Evolutionary conservation across 2,888 invertebrate species (phyloP).

Genomic region (Penaeus monodon): DNA sequence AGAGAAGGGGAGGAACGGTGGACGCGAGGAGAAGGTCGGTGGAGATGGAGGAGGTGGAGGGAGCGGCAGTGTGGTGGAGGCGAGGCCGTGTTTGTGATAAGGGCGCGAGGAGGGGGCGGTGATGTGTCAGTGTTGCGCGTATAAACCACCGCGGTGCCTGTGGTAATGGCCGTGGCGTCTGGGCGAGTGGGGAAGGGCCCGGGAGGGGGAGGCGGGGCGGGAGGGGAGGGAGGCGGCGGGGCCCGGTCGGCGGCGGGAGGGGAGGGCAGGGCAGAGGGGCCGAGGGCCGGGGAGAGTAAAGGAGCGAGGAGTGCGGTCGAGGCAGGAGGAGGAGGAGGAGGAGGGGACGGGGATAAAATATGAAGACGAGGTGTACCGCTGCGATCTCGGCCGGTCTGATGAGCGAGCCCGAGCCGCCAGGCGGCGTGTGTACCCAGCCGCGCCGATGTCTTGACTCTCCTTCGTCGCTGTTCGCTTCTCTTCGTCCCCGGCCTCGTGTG

Average conservation of each 20-base stretch:
- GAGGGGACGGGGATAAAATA: constrained; percentile 36
- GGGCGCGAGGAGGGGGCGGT: constrained; percentile 13
- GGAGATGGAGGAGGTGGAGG: constrained; percentile 3
- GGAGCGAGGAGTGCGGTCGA: neutral
- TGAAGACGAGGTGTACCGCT: constrained; percentile 54
- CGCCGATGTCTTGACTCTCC: neutral
- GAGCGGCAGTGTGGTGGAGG: neutral
- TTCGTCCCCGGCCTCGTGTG: neutral
- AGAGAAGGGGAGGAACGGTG: neutral
- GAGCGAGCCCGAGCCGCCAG: constrained; percentile 34
- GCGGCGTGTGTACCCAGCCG: constrained; percentile 5
- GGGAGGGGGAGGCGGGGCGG: neutral
- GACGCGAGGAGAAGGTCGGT: neutral
- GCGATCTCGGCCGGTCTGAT: constrained; percentile 44
- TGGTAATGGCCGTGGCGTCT: neutral
- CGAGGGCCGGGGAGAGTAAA: neutral
- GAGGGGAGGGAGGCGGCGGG: neutral
- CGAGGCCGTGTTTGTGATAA: constrained; percentile 13
- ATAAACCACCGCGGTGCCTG: too few relatives aligned
- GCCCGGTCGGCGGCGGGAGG: neutral
- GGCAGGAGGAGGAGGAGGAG: neutral
- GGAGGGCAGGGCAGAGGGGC: neutral
- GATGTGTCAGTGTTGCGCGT: neutral
- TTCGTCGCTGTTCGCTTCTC: constrained; percentile 23
- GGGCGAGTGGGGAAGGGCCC: neutral